Conservation (phyloP, 2,888 invertebrate species). For the Heliconius erato region DNA sequence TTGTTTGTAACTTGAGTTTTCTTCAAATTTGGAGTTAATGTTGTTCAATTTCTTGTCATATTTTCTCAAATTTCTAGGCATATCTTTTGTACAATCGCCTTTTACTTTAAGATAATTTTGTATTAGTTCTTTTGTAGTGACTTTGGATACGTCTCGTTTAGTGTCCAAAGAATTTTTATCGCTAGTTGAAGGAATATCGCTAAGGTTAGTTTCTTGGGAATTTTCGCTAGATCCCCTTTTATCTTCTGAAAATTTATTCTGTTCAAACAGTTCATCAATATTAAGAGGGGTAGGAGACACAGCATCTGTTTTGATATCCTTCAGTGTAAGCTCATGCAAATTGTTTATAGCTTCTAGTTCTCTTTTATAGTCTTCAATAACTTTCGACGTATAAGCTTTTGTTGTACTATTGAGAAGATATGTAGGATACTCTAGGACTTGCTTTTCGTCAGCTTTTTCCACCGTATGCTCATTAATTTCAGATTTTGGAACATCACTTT, state of each 20-base stretch:
- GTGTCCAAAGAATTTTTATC: conserved; percentile 62
- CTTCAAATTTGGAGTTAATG: conserved; percentile 59
- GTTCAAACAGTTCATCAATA: conserved; percentile 79
- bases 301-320: conserved; percentile 80
- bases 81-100: conserved; percentile 66
- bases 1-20: conserved; percentile 62
- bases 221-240: conserved; percentile 60
- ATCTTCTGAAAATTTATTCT: conserved; percentile 58
- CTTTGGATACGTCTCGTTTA: conserved; percentile 70
- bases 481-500: conserved; percentile 57
- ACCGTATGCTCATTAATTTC: conserved; percentile 58
- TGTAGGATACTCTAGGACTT: conserved; percentile 73
- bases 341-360: conserved; percentile 82
- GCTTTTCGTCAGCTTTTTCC: conserved; percentile 59
- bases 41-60: conserved; percentile 68
- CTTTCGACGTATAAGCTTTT: conserved; percentile 83
- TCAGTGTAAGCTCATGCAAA: conserved; percentile 79
- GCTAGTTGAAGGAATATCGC: conserved; percentile 52
- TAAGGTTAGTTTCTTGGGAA: conserved; percentile 56
- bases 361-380: conserved; percentile 83
- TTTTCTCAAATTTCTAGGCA: conserved; percentile 65
- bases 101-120: conserved; percentile 81
- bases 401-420: conserved; percentile 79
- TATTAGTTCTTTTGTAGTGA: conserved; percentile 79
- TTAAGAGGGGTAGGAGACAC: conserved; percentile 79